Base-by-base conservation (phyloP, 2,113 vertebrate genomes). In the Callopanchax toddi region DNA sequence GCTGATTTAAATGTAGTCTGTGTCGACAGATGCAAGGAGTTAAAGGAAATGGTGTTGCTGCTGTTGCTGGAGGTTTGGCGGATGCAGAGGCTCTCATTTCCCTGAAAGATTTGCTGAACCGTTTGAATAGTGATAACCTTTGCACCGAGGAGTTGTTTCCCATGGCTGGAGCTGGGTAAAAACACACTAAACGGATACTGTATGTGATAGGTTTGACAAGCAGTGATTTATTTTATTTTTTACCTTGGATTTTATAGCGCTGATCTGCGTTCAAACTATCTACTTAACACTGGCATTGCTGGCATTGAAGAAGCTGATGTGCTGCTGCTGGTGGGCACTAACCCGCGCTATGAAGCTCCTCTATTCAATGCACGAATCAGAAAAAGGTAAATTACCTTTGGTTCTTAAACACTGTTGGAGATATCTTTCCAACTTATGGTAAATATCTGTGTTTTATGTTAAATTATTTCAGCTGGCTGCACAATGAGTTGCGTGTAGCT, bases 111-210 rank as follows among this genome's bases (percentile, higher is more conserved):
- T 67, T 97, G 57, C 75, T 97, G 71, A 97, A 96, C 46, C 87
- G 84, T 86, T 74, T 95, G 36, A 93, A 96, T 71, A 94, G 93
- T 37, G 95, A 96, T 26, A 89, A 7, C 0, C 81, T 97, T 2
- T 96, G 95, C 80, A 97, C 95, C 12, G 95, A 97, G 81, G 96
- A 97, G 82, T 60, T 89, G 12, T 97, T 97, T 74, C 96, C 95
- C 37, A 93, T 90, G 51, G 68, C 87, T 23, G 95, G 96, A 84
- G 94, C 95, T 75, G 95, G 96, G 95, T 97, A 86, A 75, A 54
- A n/a, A 18, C 9, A 64, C 11, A 63, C 64, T 12, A 42, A 21
- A 9, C 16, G 22, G 10, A 5, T 40, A 3, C 39, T 43, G 15
- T 15, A 5, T 25, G 17, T 57, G n/a, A 51, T 45, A 17, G 29